A percentile compares a stretch with the other conserved stretches of the same genome.
Evolutionary conservation across 64 coral and sea anemone species (phyloP).

Genomic region (Trachythela sp.): DNA sequence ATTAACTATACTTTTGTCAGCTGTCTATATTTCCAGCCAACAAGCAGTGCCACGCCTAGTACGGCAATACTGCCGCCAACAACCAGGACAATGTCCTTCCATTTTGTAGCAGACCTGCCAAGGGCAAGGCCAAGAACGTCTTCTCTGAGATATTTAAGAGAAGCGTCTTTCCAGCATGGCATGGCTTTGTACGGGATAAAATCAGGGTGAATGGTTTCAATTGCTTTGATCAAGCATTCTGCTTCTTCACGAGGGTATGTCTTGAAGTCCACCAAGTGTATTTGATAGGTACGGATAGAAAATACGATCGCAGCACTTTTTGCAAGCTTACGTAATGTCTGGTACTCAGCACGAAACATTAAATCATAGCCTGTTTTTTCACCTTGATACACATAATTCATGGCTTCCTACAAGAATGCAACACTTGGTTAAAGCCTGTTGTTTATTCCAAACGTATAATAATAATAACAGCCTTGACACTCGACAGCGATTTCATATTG

Average conservation of each 20-base stretch:
- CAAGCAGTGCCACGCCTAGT: background rate
- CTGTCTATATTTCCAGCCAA: background rate
- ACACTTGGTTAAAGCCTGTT: background rate
- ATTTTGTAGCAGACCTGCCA: background rate
- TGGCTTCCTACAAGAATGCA: background rate
- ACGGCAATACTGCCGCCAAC: background rate
- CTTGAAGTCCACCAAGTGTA: slow-evolving; percentile 51
- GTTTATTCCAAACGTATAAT: too few relatives aligned
- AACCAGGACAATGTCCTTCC: background rate
- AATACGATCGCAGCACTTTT: slow-evolving; percentile 60
- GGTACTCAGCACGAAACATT: slow-evolving; percentile 63
- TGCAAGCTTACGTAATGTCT: slow-evolving; percentile 48
- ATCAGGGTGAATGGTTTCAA: slow-evolving; percentile 57
- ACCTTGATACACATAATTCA: slow-evolving; percentile 35
- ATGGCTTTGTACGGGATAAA: slow-evolving; percentile 46
- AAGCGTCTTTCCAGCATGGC: slow-evolving; percentile 54
- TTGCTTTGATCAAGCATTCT: slow-evolving; percentile 44
- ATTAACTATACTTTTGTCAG: too few relatives aligned
- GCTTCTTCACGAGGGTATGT: slow-evolving; percentile 41
- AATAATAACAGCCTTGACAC: too few relatives aligned
- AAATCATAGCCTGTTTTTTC: slow-evolving; percentile 52
- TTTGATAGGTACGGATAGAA: slow-evolving; percentile 59
- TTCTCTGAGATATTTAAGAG: slow-evolving; percentile 43
- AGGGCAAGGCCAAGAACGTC: slow-evolving; percentile 11
- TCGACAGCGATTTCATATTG: too few relatives aligned